Evolutionary conservation across 2,797 vertebrate genomes (phyloP).

Genomic region (Botia almorhae): DNA sequence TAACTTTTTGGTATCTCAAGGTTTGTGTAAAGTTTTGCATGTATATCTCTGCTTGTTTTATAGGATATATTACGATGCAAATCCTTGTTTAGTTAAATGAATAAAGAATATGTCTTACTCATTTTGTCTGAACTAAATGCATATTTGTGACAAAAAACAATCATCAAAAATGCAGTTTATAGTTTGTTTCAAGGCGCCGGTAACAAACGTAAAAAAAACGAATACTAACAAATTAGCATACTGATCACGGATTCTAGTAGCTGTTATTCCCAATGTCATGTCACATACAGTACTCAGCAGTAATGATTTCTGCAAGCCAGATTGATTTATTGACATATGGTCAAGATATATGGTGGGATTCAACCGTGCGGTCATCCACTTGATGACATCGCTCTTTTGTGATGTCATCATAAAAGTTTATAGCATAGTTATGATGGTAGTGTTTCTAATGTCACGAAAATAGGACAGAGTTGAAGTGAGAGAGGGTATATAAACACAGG

Average conservation of each 20-base stretch:
- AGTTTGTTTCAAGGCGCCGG: too few relatives aligned
- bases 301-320: neutral
- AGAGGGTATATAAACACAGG: conserved; percentile 68
- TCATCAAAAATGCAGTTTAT: too few relatives aligned
- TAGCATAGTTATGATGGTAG: conserved; percentile 57
- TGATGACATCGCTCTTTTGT: conserved; percentile 68
- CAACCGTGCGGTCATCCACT: conserved; percentile 71
- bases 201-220: too few relatives aligned
- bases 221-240: too few relatives aligned
- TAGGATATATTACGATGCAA: too few relatives aligned
- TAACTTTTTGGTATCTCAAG: neutral
- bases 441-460: conserved; percentile 60
- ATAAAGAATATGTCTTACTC: neutral
- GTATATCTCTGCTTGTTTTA: too few relatives aligned
- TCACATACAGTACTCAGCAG: neutral
- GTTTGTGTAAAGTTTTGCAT: too few relatives aligned
- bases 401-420: conserved; percentile 68
- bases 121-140: neutral
- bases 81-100: neutral
- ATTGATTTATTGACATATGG: neutral
- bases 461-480: conserved; percentile 36
- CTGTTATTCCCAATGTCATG: neutral
- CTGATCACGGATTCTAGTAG: neutral
- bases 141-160: neutral
- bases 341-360: conserved; percentile 56